These are phyloP conservation scores for Drosophila merina DNA, from an alignment of 2,888 invertebrate species.

Conservation along the genomic window DNA sequence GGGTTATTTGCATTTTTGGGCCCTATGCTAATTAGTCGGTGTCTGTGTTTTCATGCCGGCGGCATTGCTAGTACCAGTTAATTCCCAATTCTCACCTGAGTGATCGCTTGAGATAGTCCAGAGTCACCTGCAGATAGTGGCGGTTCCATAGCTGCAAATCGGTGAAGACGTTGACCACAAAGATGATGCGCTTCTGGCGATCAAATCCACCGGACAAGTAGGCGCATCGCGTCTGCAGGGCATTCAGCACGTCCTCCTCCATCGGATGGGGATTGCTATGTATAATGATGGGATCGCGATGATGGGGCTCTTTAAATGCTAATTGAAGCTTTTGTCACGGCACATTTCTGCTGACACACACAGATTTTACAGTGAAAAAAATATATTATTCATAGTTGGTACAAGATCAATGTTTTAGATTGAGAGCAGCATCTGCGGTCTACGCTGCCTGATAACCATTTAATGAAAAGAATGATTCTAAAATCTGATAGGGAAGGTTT, in stretches of 20 bases:
- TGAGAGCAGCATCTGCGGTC: background rate
- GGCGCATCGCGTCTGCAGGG: conserved; percentile 86
- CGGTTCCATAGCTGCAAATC: conserved; percentile 85
- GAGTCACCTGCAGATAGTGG: conserved; percentile 81
- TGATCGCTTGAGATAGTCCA: conserved; percentile 82
- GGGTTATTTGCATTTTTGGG: conserved; percentile 66
- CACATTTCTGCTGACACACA: conserved; percentile 32
- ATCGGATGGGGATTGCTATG: conserved; percentile 71
- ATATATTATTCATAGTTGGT: background rate
- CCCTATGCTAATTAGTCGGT: conserved; percentile 62
- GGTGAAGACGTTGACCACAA: conserved; percentile 86
- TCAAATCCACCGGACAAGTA: conserved; percentile 88
- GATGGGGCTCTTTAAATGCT: conserved; percentile 41
- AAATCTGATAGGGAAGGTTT: conserved; percentile 1
- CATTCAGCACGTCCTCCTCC: conserved; percentile 86
- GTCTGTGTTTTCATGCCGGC: conserved; percentile 2
- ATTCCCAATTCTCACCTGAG: conserved; percentile 80
- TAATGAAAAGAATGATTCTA: background rate
- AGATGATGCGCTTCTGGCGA: conserved; percentile 87
- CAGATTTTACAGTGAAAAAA: background rate
- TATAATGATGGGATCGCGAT: conserved; percentile 30
- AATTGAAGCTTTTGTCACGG: conserved; percentile 39
- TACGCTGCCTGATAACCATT: background rate
- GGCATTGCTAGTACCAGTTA: conserved; percentile 1
- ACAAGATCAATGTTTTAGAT: background rate